Evolutionary conservation across 2,888 invertebrate species (phyloP).

Genomic region (Ceriagrion tenellum): DNA sequence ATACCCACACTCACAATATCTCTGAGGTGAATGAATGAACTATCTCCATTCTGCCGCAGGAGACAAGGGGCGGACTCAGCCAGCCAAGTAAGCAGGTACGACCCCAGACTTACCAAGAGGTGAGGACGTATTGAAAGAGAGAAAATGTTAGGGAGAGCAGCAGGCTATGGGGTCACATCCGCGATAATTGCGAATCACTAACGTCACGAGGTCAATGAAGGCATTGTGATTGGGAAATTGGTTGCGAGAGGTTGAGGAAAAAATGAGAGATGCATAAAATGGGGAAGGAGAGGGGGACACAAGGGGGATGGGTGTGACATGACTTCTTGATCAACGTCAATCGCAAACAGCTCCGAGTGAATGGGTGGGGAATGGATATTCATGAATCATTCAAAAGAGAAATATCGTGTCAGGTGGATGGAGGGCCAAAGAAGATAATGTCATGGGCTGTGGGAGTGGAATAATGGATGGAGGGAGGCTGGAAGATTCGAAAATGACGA

Average conservation of each 20-base stretch:
- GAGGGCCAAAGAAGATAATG: neutral
- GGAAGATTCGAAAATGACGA: constrained; percentile 7
- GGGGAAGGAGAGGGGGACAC: neutral
- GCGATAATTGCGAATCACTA: constrained; percentile 61
- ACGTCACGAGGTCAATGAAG: constrained; percentile 50
- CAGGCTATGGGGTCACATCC: constrained; percentile 33
- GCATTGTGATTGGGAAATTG: constrained; percentile 52
- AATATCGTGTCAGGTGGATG: neutral
- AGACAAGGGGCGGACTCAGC: neutral
- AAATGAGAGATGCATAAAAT: neutral
- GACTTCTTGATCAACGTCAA: constrained; percentile 47
- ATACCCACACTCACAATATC: too few species aligned
- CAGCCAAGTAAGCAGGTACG: neutral
- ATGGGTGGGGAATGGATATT: constrained; percentile 42
- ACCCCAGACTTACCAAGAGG: neutral
- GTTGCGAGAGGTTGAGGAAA: neutral
- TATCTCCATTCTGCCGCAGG: neutral
- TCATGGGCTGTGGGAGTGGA: neutral
- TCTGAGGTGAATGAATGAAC: neutral
- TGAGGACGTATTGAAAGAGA: neutral
- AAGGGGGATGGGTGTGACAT: neutral
- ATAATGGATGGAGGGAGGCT: constrained; percentile 8
- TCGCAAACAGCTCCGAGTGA: constrained; percentile 10
- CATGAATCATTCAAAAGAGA: constrained; percentile 62
- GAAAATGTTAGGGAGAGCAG: constrained; percentile 31